A percentile compares a stretch with the other conserved stretches of the same genome.
phyloP scores from a whole-genome alignment of 2,113 vertebrate genomes.

The Sturnira hondurensis region DNA sequence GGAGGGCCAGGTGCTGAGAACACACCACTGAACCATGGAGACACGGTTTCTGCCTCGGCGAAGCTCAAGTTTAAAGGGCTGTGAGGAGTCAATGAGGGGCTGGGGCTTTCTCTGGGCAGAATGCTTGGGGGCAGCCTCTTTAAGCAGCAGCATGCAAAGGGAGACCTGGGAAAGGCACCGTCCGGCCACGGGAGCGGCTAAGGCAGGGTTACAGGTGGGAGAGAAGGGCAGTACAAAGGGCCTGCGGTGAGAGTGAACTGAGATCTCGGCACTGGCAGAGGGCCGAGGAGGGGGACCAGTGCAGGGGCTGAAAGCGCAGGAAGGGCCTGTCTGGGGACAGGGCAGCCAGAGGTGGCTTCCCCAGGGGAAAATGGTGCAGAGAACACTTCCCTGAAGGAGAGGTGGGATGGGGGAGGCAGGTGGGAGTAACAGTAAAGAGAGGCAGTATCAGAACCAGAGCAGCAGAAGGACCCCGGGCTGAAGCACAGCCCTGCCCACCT shows the following conservation, averaged over 20 bases:
- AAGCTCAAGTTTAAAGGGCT: background rate
- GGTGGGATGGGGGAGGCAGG: background rate
- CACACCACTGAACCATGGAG: fast-evolving
- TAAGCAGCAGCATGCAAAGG: background rate
- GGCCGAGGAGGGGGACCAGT: background rate
- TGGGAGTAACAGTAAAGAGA: too few species aligned
- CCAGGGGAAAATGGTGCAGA: background rate
- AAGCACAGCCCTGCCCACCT: background rate
- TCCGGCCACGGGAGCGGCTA: background rate
- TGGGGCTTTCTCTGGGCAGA: background rate
- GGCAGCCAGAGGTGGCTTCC: background rate
- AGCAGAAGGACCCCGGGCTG: too few species aligned
- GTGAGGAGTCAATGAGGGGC: background rate
- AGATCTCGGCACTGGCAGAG: background rate
- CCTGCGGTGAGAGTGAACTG: background rate
- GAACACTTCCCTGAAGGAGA: too few species aligned
- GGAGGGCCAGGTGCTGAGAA: background rate
- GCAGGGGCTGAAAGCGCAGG: fast-evolving
- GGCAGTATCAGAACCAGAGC: background rate
- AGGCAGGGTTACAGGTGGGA: background rate
- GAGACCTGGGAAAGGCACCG: background rate
- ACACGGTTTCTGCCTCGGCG: fast-evolving
- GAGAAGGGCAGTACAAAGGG: background rate
- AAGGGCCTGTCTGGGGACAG: background rate
- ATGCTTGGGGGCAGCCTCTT: background rate